Conservation (phyloP, 1,140 invertebrate genomes). For the Drosophila nigrodunni region DNA sequence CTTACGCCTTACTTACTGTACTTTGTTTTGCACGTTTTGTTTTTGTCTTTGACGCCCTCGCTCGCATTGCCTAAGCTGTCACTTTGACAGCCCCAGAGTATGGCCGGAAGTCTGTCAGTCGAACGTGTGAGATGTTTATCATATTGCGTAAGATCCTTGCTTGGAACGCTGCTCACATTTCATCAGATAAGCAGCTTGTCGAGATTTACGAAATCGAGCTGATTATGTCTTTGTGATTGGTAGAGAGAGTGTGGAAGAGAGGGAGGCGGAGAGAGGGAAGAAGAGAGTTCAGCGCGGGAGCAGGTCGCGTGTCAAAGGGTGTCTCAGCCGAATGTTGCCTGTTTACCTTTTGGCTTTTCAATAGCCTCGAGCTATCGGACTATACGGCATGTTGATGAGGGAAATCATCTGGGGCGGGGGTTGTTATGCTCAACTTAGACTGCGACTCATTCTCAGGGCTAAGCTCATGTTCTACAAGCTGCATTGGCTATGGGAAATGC, state of each 20-base stretch:
- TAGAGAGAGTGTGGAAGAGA: neutral
- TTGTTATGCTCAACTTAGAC: slow-evolving; percentile 2
- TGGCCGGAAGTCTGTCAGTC: slow-evolving; percentile 38
- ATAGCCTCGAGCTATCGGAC: slow-evolving; percentile 18
- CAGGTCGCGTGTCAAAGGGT: slow-evolving; percentile 71
- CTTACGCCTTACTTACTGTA: slow-evolving; percentile 77
- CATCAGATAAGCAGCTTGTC: slow-evolving; percentile 82
- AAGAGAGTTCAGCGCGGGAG: neutral
- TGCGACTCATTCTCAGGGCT: slow-evolving; percentile 1
- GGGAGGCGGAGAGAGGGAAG: neutral
- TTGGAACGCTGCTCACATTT: slow-evolving; percentile 77
- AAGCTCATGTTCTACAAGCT: slow-evolving; percentile 47
- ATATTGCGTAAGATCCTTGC: slow-evolving; percentile 46
- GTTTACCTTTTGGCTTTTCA: slow-evolving; percentile 76
- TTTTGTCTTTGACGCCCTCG: slow-evolving; percentile 42
- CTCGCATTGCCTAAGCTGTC: slow-evolving; percentile 59
- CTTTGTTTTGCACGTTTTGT: slow-evolving; percentile 51
- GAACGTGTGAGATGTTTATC: slow-evolving; percentile 79
- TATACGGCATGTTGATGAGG: neutral
- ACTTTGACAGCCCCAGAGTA: slow-evolving; percentile 56
- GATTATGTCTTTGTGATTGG: slow-evolving; percentile 69
- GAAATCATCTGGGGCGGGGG: slow-evolving; percentile 1
- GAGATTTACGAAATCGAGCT: slow-evolving; percentile 83
- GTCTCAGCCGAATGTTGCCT: slow-evolving; percentile 41
- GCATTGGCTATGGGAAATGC: slow-evolving; percentile 59